These are phyloP conservation scores for Coelopa frigida DNA, from an alignment of 1,140 invertebrate genomes.

Conservation along the genomic window DNA sequence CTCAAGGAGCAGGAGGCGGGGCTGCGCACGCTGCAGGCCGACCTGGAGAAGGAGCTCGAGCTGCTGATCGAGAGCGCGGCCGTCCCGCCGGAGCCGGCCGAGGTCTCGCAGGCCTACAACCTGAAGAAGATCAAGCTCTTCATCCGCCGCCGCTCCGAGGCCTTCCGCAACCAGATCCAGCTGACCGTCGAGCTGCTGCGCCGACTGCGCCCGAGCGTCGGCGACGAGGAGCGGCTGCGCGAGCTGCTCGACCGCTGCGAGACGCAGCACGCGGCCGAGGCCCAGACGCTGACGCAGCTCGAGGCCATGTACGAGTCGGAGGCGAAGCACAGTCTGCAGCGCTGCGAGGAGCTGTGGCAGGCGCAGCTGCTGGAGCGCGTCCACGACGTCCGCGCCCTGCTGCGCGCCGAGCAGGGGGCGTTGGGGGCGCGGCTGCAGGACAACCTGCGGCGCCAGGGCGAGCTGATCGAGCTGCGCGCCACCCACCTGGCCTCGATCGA, in stretches of 20 bases:
- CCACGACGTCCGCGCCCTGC: conserved; percentile 20
- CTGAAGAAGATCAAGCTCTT: conserved; percentile 37
- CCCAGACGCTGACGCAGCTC: conserved; percentile 21
- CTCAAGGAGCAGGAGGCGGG: conserved; percentile 33
- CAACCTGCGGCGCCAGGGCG: conserved; percentile 40
- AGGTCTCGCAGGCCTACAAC: conserved; percentile 24
- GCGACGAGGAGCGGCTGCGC: conserved; percentile 21
- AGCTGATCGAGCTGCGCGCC: conserved; percentile 41
- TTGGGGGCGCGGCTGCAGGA: conserved; percentile 28
- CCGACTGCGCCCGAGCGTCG: conserved; percentile 23
- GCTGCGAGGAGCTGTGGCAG: conserved; percentile 33
- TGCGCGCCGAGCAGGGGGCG: conserved; percentile 21
- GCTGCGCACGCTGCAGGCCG: conserved; percentile 22
- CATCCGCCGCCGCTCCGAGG: conserved; percentile 33
- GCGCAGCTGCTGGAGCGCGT: conserved; percentile 29
- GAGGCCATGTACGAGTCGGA: conserved; percentile 44
- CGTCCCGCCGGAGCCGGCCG: conserved; percentile 15
- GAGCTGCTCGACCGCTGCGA: conserved; percentile 21
- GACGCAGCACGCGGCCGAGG: conserved; percentile 23
- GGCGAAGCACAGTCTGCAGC: conserved; percentile 30
- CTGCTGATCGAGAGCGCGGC: conserved; percentile 29
- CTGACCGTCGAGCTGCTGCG: conserved; percentile 31
- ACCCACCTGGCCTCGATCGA: conserved; percentile 44
- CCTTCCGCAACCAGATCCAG: conserved; percentile 28
- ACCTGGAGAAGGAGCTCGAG: conserved; percentile 31